Percentiles rank a stretch among this genome's conserved stretches.
Evolutionary conservation across 1,140 invertebrate species (phyloP).

Genomic region (Hyles vespertilio): DNA sequence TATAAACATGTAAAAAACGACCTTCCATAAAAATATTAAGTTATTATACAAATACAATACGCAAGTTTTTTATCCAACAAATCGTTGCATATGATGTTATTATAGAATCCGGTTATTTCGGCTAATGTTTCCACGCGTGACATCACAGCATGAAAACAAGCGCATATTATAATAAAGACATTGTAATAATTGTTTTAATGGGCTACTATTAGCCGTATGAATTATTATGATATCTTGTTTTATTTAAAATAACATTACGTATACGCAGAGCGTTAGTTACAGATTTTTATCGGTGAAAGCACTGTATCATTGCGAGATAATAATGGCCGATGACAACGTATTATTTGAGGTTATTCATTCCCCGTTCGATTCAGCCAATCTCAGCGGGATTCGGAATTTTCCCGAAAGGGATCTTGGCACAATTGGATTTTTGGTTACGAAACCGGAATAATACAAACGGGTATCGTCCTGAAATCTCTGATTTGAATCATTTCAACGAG

Average conservation of each 20-base stretch:
- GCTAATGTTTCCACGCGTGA: constrained; percentile 36
- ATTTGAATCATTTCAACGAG: constrained; percentile 69
- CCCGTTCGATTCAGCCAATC: constrained; percentile 62
- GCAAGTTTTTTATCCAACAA: neutral
- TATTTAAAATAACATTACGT: constrained; percentile 62
- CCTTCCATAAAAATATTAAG: too few relatives aligned
- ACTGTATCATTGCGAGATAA: constrained; percentile 74
- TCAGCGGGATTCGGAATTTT: constrained; percentile 67
- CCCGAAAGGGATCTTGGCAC: constrained; percentile 62
- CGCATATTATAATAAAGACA: constrained; percentile 53
- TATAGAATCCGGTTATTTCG: constrained; percentile 35
- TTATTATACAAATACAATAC: too few relatives aligned
- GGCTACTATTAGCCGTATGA: constrained; percentile 38
- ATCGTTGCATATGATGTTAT: constrained; percentile 35
- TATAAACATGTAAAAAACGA: too few relatives aligned
- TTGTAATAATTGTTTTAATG: constrained; percentile 62
- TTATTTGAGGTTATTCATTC: constrained; percentile 71
- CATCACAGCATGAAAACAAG: constrained; percentile 31
- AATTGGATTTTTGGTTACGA: constrained; percentile 75
- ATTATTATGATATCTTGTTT: constrained; percentile 57
- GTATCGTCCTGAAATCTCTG: constrained; percentile 72
- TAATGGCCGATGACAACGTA: constrained; percentile 73
- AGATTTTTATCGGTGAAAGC: constrained; percentile 71
- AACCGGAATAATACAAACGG: constrained; percentile 74
- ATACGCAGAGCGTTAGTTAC: constrained; percentile 53